These are phyloP conservation scores for Stratiomys singularior DNA, from an alignment of 2,888 invertebrate genomes.

Conservation along the genomic window DNA sequence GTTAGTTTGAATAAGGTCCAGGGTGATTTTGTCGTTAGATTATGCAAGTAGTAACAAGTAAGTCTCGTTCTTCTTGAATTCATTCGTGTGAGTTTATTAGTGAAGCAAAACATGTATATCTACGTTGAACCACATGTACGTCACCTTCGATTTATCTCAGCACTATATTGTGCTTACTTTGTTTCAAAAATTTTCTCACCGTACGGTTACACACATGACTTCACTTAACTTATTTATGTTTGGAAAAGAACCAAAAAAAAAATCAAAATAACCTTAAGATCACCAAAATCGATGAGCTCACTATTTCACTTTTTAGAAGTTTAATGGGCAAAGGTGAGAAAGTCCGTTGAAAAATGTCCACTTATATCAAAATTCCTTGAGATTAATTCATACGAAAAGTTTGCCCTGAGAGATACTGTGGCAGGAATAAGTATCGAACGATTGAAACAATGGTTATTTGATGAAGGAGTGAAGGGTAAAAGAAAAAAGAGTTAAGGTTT, in stretches of 20 bases:
- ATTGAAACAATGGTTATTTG: too few species aligned
- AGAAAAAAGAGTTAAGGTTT: too few species aligned
- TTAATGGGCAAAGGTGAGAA: constrained; percentile 41
- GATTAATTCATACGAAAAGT: not conserved
- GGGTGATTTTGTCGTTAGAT: too few species aligned
- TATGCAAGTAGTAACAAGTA: too few species aligned
- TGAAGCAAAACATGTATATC: not conserved
- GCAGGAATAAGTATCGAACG: too few species aligned
- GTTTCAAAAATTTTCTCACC: constrained; percentile 9
- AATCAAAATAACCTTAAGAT: not conserved
- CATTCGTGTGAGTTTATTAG: not conserved
- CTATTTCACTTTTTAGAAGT: not conserved
- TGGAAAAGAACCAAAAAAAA: not conserved
- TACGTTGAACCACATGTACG: too few species aligned
- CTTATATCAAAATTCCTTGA: constrained; percentile 43
- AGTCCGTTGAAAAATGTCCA: constrained; percentile 43
- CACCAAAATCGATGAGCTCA: not conserved
- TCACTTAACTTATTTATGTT: not conserved
- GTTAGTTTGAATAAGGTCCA: not conserved
- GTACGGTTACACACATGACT: not conserved
- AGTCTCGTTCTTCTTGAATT: not conserved
- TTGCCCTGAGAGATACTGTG: too few species aligned
- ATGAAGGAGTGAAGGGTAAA: too few species aligned
- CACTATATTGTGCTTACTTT: not conserved
- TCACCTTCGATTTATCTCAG: too few species aligned